These are phyloP conservation scores for Nymphalis urticae DNA, from an alignment of 2,888 invertebrate species.

Conservation along the genomic window DNA sequence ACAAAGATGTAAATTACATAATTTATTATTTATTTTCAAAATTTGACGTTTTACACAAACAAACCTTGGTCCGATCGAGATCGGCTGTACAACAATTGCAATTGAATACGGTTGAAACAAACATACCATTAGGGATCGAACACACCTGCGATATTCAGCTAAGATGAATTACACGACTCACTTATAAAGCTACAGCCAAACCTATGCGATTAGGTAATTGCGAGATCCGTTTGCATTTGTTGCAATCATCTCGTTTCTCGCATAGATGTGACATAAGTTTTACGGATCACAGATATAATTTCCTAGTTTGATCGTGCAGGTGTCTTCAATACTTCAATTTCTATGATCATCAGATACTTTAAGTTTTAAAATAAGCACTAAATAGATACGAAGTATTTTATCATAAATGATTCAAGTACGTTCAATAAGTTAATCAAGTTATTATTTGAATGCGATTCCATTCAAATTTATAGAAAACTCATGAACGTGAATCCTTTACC, in stretches of 20 bases:
- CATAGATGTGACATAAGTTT: background rate
- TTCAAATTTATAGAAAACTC: background rate
- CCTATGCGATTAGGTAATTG: background rate
- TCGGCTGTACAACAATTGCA: constrained; percentile 65
- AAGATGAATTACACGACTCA: background rate
- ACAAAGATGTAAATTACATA: constrained; percentile 68
- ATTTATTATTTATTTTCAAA: constrained; percentile 70
- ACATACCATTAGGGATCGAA: constrained; percentile 2
- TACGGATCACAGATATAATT: background rate
- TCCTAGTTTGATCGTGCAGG: background rate
- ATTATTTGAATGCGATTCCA: background rate
- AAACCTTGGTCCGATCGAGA: constrained; percentile 74
- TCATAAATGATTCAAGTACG: too few relatives aligned
- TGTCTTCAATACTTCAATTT: background rate
- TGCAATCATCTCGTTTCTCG: background rate
- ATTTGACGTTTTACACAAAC: constrained; percentile 71
- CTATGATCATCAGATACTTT: background rate
- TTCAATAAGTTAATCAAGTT: background rate
- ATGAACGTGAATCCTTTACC: background rate
- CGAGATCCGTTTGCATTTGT: background rate
- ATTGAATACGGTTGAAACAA: constrained; percentile 30
- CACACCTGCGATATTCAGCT: background rate
- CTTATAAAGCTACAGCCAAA: background rate
- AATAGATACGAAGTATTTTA: too few relatives aligned
- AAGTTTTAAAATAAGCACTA: background rate